Conservation (phyloP, 2,113 vertebrate genomes). For the Symphodus melops region DNA sequence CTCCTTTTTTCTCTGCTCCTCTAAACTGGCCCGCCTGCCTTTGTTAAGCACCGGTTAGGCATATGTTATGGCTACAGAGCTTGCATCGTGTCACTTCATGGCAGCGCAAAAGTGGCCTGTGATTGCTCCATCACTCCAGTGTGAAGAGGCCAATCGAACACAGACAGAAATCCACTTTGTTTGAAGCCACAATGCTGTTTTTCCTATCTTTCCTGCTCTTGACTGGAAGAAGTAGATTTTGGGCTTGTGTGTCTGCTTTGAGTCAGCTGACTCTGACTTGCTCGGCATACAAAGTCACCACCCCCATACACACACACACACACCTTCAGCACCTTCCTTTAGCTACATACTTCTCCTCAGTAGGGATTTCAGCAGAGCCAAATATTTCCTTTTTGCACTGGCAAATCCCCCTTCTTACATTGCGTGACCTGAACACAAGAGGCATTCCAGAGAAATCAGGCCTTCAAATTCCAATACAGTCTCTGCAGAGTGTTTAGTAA, state of each 20-base stretch:
- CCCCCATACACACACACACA: neutral
- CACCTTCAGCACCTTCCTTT: slow-evolving; percentile 30
- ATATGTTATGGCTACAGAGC: slow-evolving; percentile 29
- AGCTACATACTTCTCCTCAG: slow-evolving; percentile 35
- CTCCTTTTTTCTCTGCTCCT: slow-evolving; percentile 24
- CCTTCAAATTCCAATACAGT: slow-evolving; percentile 70
- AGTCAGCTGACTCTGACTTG: slow-evolving; percentile 43
- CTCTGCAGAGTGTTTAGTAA: slow-evolving; percentile 74
- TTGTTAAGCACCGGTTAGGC: slow-evolving; percentile 38
- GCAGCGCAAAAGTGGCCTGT: slow-evolving; percentile 30
- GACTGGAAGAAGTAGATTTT: slow-evolving; percentile 46
- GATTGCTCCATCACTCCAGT: slow-evolving; percentile 52
- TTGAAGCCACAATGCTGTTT: slow-evolving; percentile 45
- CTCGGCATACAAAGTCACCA: slow-evolving; percentile 41
- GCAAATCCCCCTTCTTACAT: slow-evolving; percentile 63
- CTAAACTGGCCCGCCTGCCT: slow-evolving; percentile 23
- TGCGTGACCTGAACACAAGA: slow-evolving; percentile 72
- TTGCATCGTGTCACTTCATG: slow-evolving; percentile 45
- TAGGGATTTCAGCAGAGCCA: slow-evolving; percentile 49
- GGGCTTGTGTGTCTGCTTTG: slow-evolving; percentile 43
- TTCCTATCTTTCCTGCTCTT: slow-evolving; percentile 21
- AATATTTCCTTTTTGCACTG: slow-evolving; percentile 60
- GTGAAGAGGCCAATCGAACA: slow-evolving; percentile 52
- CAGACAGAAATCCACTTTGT: slow-evolving; percentile 55
- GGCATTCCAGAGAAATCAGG: slow-evolving; percentile 67